These are phyloP conservation scores for Drosophila mojavensis DNA, from an alignment of 1,140 invertebrate genomes.

Conservation along the genomic window DNA sequence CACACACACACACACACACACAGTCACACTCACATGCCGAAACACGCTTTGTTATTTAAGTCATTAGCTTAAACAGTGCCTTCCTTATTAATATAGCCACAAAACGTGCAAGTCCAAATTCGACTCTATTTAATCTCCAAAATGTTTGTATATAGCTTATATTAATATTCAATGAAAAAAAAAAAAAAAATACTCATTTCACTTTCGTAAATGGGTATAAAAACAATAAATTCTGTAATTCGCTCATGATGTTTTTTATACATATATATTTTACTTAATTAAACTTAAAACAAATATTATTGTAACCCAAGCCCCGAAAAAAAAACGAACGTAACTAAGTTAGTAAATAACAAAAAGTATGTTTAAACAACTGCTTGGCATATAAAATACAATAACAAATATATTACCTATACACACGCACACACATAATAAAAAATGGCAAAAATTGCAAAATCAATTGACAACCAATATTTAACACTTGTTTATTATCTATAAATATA, in stretches of 20 bases:
- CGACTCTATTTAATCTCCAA: conserved; percentile 8
- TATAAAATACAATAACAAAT: conserved; percentile 4
- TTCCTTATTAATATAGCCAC: conserved; percentile 46
- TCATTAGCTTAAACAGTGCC: conserved; percentile 70
- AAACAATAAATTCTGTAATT: background rate
- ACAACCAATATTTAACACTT: background rate
- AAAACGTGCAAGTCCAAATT: conserved; percentile 12
- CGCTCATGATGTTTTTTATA: conserved; percentile 15
- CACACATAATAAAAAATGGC: conserved; percentile 12
- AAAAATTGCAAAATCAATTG: conserved; percentile 6
- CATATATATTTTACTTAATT: conserved; percentile 41
- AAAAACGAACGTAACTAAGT: too few species aligned
- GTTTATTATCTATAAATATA: background rate
- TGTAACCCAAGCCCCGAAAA: background rate
- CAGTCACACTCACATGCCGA: conserved; percentile 7
- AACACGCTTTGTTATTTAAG: conserved; percentile 62
- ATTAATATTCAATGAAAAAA: background rate
- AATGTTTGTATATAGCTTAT: conserved; percentile 25
- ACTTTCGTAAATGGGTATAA: too few species aligned
- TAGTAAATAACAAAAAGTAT: background rate
- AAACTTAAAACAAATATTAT: conserved; percentile 27
- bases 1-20: conserved; percentile 3
- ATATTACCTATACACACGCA: conserved; percentile 2
- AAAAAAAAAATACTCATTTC: background rate
- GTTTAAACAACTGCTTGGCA: background rate